Percentiles rank a stretch among this genome's conserved stretches.
phyloP scores from a whole-genome alignment of 2,797 vertebrate genomes.

The Carduelis carduelis region DNA sequence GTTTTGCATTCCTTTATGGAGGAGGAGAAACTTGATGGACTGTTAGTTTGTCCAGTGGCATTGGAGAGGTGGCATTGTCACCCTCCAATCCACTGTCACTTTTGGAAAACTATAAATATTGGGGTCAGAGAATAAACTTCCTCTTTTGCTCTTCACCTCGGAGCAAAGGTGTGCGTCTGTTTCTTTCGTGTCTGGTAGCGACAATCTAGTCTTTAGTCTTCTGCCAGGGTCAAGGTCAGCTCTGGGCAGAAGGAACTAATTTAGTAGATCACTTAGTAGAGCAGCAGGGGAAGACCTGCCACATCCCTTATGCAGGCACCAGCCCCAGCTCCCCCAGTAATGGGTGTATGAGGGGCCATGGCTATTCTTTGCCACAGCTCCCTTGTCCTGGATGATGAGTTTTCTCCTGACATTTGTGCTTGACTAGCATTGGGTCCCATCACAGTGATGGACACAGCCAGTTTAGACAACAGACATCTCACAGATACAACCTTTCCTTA shows the following conservation, averaged over 20 bases:
- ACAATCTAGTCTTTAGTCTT: neutral
- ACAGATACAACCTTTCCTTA: neutral
- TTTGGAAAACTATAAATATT: no score
- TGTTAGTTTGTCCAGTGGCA: no score
- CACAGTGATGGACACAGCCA: accelerated
- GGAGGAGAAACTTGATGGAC: no score
- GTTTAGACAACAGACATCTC: neutral
- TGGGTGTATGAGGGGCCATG: accelerated
- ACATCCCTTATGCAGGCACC: accelerated
- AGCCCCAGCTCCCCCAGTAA: neutral
- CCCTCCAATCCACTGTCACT: no score
- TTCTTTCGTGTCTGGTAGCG: no score
- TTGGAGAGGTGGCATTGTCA: no score
- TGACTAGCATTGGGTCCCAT: neutral
- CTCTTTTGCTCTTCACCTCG: no score
- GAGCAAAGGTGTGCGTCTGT: no score
- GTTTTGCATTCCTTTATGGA: no score
- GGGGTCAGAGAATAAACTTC: no score
- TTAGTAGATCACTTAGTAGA: neutral
- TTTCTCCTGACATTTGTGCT: neutral
- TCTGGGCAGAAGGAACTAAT: neutral
- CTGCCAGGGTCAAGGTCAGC: neutral
- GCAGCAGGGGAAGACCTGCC: accelerated
- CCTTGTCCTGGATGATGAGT: neutral
- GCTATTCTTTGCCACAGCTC: neutral